These are phyloP conservation scores for Agapetus fuscipes DNA, from an alignment of 2,888 invertebrate genomes.

Conservation along the genomic window DNA sequence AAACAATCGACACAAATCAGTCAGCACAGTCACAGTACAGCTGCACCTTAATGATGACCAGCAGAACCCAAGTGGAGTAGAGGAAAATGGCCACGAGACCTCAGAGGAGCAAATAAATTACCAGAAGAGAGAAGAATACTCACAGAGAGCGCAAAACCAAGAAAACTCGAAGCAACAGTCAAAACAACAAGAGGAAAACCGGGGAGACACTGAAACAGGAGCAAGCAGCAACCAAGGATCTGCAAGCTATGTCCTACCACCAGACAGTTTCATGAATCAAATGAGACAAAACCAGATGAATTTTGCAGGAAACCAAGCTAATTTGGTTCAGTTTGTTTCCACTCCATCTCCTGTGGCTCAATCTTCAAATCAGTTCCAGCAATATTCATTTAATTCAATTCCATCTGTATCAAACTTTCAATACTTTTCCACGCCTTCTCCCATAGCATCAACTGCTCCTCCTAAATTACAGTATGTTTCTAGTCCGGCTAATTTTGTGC, in stretches of 20 bases:
- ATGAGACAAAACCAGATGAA: conserved; percentile 8
- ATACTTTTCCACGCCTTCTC: conserved; percentile 14
- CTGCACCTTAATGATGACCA: conserved; percentile 30
- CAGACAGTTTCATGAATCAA: conserved; percentile 40
- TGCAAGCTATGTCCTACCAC: conserved; percentile 41
- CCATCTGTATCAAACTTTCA: conserved; percentile 7
- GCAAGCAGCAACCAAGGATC: conserved; percentile 44
- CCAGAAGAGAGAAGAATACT: conserved; percentile 3
- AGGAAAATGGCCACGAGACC: conserved; percentile 5
- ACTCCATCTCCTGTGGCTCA: conserved; percentile 10
- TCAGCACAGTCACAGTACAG: conserved; percentile 32
- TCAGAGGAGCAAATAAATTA: no score
- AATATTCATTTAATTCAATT: background rate
- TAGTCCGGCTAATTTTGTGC: conserved; percentile 12
- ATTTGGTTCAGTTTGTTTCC: conserved; percentile 1
- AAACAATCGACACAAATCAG: conserved; percentile 27
- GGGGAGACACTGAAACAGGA: conserved; percentile 33
- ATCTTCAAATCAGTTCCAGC: conserved; percentile 7
- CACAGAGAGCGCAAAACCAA: background rate
- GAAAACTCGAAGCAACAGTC: conserved; percentile 1
- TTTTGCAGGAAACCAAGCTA: conserved; percentile 1
- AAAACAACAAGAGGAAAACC: background rate
- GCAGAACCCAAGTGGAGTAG: background rate
- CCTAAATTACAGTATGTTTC: conserved; percentile 13
- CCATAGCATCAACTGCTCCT: conserved; percentile 10